Conservation (phyloP, 1,140 invertebrate species). For the Bathynomus jamesi region DNA sequence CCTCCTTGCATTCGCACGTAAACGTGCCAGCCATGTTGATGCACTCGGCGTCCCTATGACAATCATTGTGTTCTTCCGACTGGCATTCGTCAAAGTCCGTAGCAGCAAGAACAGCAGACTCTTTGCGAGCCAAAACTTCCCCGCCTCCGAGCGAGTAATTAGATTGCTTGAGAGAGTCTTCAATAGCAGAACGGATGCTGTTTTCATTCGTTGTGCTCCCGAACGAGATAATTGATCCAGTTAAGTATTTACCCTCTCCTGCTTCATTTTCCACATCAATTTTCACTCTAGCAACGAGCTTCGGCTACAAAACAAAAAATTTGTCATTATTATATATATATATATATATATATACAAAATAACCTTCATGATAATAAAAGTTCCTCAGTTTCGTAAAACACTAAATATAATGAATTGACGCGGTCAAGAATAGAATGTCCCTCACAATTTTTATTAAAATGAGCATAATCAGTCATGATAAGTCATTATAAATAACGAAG, state of each 20-base stretch:
- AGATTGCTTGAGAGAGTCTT: conserved; percentile 7
- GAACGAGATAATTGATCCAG: background rate
- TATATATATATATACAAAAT: too few relatives aligned
- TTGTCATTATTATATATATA: too few relatives aligned
- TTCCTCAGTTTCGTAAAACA: too few relatives aligned
- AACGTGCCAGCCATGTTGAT: conserved; percentile 84
- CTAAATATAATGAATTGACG: too few relatives aligned
- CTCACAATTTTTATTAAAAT: too few relatives aligned
- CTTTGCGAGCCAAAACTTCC: background rate
- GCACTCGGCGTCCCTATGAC: conserved; percentile 71
- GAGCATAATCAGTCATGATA: too few relatives aligned
- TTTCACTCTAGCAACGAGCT: background rate
- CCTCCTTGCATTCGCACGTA: conserved; percentile 69
- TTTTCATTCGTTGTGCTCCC: background rate
- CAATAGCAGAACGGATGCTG: conserved; percentile 14
- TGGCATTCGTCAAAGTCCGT: conserved; percentile 57
- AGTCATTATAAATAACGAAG: too few relatives aligned
- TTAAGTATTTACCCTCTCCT: background rate
- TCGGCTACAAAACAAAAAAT: background rate
- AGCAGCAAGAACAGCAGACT: background rate
- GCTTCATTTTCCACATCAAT: background rate
- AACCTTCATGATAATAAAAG: too few relatives aligned
- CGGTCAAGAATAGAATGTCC: too few relatives aligned
- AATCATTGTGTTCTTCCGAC: conserved; percentile 79
- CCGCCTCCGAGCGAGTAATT: conserved; percentile 25